phyloP scores from a whole-genome alignment of 1,140 invertebrate species.

The Streblospio benedicti region DNA sequence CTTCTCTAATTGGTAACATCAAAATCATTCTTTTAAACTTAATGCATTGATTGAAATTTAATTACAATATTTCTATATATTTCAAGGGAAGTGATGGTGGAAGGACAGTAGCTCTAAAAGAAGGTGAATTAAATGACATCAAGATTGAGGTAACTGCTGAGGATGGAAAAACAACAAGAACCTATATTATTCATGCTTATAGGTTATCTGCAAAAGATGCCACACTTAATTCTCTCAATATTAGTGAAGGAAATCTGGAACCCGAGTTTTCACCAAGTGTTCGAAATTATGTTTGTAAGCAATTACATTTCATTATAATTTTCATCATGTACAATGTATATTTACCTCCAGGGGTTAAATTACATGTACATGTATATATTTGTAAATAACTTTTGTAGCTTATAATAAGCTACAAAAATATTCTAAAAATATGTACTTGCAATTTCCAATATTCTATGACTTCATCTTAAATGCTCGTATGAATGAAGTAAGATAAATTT shows the following conservation, averaged over 20 bases:
- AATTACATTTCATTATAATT: too few species aligned
- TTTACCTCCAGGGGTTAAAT: too few species aligned
- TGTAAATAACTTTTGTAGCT: too few species aligned
- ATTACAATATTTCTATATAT: too few species aligned
- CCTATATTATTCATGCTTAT: constrained; percentile 39
- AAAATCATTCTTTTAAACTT: too few species aligned
- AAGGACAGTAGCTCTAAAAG: constrained; percentile 33
- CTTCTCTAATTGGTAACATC: too few species aligned
- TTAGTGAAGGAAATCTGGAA: constrained; percentile 29
- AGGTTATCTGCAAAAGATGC: constrained; percentile 42
- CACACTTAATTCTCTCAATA: constrained; percentile 26
- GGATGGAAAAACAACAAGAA: constrained; percentile 40
- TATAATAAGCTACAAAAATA: too few species aligned
- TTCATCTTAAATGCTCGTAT: neutral
- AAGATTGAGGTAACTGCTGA: constrained; percentile 45
- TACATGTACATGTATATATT: too few species aligned
- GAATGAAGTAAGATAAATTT: neutral
- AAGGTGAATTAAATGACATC: constrained; percentile 38
- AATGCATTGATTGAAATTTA: too few species aligned
- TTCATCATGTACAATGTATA: too few species aligned
- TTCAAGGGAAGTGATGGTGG: constrained; percentile 40
- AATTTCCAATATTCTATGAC: neutral
- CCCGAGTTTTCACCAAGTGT: constrained; percentile 29
- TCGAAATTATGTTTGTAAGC: neutral
- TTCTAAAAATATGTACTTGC: too few species aligned